Conservation (phyloP, 1,140 invertebrate genomes). For the Chelonus insularis region DNA sequence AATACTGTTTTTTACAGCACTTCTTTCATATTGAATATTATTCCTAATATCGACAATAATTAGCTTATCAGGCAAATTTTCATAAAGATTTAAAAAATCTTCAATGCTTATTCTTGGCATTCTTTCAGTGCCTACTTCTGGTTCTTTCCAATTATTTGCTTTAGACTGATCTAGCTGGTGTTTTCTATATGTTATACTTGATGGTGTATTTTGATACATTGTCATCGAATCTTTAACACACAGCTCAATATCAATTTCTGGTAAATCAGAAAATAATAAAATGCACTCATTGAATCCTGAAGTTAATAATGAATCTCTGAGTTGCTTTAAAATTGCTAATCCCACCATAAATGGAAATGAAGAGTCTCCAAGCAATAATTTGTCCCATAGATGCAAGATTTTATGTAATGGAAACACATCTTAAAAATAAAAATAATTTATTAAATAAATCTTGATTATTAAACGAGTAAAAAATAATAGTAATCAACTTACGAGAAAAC, state of each 20-base stretch:
- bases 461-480: too few species aligned
- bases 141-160: slow-evolving; percentile 64
- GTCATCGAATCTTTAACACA: slow-evolving; percentile 88
- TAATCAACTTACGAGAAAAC: slow-evolving; percentile 91
- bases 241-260: slow-evolving; percentile 94
- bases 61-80: slow-evolving; percentile 68
- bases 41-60: slow-evolving; percentile 78
- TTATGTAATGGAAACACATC: slow-evolving; percentile 98
- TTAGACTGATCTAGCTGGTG: slow-evolving; percentile 65
- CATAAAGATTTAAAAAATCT: slow-evolving; percentile 77
- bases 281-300: slow-evolving; percentile 98
- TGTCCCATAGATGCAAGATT: slow-evolving; percentile 98
- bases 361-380: slow-evolving; percentile 88
- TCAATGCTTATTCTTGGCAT: slow-evolving; percentile 80
- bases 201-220: slow-evolving; percentile 85
- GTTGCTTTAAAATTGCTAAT: slow-evolving; percentile 87
- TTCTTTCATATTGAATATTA: slow-evolving; percentile 73
- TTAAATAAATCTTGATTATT: neutral
- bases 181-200: slow-evolving; percentile 83
- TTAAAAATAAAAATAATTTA: slow-evolving; percentile 51
- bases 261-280: slow-evolving; percentile 93
- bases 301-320: slow-evolving; percentile 79
- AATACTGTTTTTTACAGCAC: slow-evolving; percentile 76
- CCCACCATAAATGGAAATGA: slow-evolving; percentile 95
- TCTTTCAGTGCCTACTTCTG: slow-evolving; percentile 52